These are phyloP conservation scores for Andrena chrysosceles DNA, from an alignment of 2,888 invertebrate species.

Conservation along the genomic window DNA sequence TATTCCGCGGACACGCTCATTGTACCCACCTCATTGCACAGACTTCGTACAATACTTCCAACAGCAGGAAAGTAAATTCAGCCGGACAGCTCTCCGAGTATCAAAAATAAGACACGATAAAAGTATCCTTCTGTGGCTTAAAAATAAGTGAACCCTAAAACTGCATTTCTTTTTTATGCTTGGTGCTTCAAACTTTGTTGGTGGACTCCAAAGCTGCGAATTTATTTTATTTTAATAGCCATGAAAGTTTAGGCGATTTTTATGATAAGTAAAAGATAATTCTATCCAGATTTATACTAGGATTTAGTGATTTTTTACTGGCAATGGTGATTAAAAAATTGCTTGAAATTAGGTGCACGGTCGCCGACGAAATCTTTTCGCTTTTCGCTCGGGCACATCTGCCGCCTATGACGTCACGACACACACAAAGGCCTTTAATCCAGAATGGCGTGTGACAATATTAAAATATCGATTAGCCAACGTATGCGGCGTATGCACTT, in stretches of 20 bases:
- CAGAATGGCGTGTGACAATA: constrained; percentile 80
- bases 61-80: neutral
- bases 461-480: constrained; percentile 85
- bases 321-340: constrained; percentile 11
- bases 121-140: too few species aligned
- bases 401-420: constrained; percentile 68
- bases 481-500: constrained; percentile 85
- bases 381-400: constrained; percentile 65
- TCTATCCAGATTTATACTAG: neutral
- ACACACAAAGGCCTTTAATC: constrained; percentile 76
- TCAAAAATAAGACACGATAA: too few species aligned
- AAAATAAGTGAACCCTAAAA: too few species aligned
- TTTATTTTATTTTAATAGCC: too few species aligned
- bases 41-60: neutral
- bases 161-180: too few species aligned
- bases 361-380: constrained; percentile 55
- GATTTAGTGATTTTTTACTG: too few species aligned
- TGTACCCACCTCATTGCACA: neutral
- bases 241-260: too few species aligned
- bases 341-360: constrained; percentile 35
- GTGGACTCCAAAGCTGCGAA: too few species aligned
- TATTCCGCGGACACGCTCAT: neutral
- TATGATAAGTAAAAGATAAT: too few species aligned
- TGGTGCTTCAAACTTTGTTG: too few species aligned
- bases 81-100: neutral